Evolutionary conservation across 35 echinoderm and acorn worm genomes (phyloP), one percentile per base, ranked within the genome.

Genomic region (Heliocidaris erythrogramma): DNA sequence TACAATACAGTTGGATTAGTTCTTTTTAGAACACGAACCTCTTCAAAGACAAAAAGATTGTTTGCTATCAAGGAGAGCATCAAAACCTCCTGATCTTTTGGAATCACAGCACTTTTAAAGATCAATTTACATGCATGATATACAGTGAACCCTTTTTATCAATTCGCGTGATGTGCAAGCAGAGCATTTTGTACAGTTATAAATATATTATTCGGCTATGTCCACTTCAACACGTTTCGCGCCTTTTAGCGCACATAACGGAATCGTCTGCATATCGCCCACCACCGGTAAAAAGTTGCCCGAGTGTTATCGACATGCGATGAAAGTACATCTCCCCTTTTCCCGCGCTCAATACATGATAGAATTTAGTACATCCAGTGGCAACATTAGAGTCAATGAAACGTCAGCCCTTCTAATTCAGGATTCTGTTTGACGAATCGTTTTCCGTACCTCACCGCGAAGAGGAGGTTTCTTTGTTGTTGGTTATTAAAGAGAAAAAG

Each of bases 101-200:
- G 10, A 56, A 56, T 56, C 65, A 78, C 21, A 78, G 65, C 65
- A 78, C 65, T 78, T 78, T n/a, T 27, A 78, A 78, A 78, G 65
- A 78, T 78, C 65, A 78, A 78, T 78, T 78, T 78, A 78, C 65
- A 78, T 78, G 65, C 65, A 78, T 78, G 65, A n/a, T 78, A 78
- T 78, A 78, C 65, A 78, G 7, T 78, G 65, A 78, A 78, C 21
- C 27, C 21, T n/a, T 78, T n/a, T n/a, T 56, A 56, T 56, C 52
- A 56, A 14, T 78, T 78, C 65, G 27, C 21, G 18, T 78, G 65
- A 24, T 78, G 7, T 27, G 27, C 65, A 78, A 2, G 27, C 18
- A 18, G 17, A 78, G 65, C 3, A 27, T 78, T 78, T 7, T 21
- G 18, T 78, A 21, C 18, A 27, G 14, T 78, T 78, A 78, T 18